These are phyloP conservation scores for Brachionichthys hirsutus DNA, from an alignment of 2,113 vertebrate genomes.

Conservation along the genomic window DNA sequence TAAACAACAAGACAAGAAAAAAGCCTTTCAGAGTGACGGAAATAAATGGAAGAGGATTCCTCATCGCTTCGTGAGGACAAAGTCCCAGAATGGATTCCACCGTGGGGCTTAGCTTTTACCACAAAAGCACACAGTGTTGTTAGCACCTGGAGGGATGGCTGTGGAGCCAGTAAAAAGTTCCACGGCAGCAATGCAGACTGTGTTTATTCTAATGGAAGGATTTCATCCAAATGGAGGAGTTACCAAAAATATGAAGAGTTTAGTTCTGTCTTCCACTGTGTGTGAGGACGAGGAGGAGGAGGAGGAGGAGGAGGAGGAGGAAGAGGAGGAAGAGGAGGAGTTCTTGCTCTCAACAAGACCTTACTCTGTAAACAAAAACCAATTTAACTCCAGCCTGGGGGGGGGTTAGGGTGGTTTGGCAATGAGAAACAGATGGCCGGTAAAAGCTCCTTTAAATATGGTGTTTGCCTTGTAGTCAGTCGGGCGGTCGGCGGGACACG, in stretches of 20 bases:
- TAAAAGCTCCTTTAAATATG: conserved; percentile 22
- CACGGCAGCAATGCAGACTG: conserved; percentile 46
- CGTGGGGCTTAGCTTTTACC: not conserved
- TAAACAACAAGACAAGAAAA: not conserved
- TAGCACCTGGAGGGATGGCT: conserved; percentile 21
- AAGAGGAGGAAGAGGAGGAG: no score
- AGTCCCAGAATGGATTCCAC: conserved; percentile 3
- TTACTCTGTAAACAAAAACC: conserved; percentile 31
- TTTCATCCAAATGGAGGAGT: conserved; percentile 21
- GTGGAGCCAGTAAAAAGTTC: conserved; percentile 38
- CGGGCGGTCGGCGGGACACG: conserved; percentile 38
- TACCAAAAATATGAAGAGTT: conserved; percentile 41
- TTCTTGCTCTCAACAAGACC: not conserved
- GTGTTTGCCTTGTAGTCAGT: conserved; percentile 13
- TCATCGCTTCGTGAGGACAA: not conserved
- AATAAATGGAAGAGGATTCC: not conserved
- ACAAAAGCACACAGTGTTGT: conserved; percentile 9
- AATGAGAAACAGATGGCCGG: conserved; percentile 62
- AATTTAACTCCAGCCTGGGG: conserved; percentile 43
- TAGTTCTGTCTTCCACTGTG: conserved; percentile 4
- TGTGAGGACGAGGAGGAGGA: no score
- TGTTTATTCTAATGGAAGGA: conserved; percentile 37
- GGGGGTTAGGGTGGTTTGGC: conserved; percentile 13
- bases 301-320: no score
- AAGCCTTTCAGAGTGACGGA: not conserved